Evolutionary conservation across 2,113 vertebrate species (phyloP), one percentile per base, ranked within the genome.

Genomic region (Cavia aperea): DNA sequence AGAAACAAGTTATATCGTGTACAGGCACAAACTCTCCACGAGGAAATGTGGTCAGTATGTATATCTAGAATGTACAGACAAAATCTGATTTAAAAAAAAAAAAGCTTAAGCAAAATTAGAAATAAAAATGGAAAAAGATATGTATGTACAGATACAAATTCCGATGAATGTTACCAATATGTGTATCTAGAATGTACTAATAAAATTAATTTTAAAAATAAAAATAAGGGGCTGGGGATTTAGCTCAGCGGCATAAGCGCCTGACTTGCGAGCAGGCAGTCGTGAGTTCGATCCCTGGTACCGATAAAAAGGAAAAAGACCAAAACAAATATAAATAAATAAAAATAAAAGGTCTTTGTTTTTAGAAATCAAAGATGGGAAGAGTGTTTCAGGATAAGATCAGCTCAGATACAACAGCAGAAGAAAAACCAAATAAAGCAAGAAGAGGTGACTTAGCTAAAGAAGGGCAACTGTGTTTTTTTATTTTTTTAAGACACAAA

Each of bases 381-480:
- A 54, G 33, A 43, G 51, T 26, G 31, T 21, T 29, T 88, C 4
- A 33, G 49, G 73, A 36, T 60, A 24, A 21, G 7, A 36, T 39
- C 31, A 23, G 46, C 23, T 36, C 14, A n/a, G 54, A n/a, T 36
- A 70, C 39, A 11, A 62, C 0, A 3, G 58, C 21, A 29, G n/a
- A 29, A 33, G 0, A 29, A 4, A 65, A 70, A 39, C 18, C 36
- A 68, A 65, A 66, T 33, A 19, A 70, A 72, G 54, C 33, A 2
- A 9, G 12, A 29, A 3, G 3, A n/a, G n/a, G 62, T 49, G 54
- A 31, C 1, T 5, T 1, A 19, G 62, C 26, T 58, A 2, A 29
- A 56, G 2, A 24, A n/a, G 7, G 36, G 11, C 31, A 0, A 6
- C 24, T 29, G 7, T 4, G 31, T 26, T 18, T 58, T 58, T 58